Evolutionary conservation across 2,797 vertebrate genomes (phyloP).

Genomic region (Enteromius trimaculatus): DNA sequence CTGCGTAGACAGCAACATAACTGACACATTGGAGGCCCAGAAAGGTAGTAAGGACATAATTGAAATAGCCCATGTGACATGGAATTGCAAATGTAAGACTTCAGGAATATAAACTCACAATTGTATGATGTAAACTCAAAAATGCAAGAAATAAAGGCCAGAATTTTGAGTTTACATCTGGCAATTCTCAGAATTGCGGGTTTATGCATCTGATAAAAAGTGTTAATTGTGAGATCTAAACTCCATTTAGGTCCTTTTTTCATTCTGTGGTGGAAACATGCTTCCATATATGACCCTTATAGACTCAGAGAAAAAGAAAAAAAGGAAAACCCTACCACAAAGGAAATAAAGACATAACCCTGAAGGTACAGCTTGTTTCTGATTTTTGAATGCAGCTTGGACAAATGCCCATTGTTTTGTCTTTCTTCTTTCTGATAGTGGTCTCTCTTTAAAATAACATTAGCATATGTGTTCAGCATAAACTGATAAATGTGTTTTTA

Average conservation of each 20-base stretch:
- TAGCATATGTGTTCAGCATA: conserved; percentile 26
- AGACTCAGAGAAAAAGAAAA: background rate
- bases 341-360: conserved; percentile 3
- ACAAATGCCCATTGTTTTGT: conserved; percentile 14
- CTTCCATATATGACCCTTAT: background rate
- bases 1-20: background rate
- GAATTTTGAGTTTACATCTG: background rate
- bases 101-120: too few species aligned
- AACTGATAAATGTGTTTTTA: conserved; percentile 36
- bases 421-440: conserved; percentile 12
- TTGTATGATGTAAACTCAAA: too few species aligned
- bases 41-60: too few species aligned
- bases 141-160: too few species aligned
- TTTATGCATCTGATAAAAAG: background rate
- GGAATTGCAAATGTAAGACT: background rate
- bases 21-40: background rate
- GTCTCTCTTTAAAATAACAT: conserved; percentile 39
- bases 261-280: background rate
- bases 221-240: too few species aligned
- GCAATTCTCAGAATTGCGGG: too few species aligned
- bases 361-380: conserved; percentile 8
- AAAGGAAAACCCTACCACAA: background rate
- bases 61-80: too few species aligned
- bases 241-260: background rate
- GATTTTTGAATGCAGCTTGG: conserved; percentile 5